Conservation (phyloP, 64 coral and sea anemone species). For the Porites lutea region DNA sequence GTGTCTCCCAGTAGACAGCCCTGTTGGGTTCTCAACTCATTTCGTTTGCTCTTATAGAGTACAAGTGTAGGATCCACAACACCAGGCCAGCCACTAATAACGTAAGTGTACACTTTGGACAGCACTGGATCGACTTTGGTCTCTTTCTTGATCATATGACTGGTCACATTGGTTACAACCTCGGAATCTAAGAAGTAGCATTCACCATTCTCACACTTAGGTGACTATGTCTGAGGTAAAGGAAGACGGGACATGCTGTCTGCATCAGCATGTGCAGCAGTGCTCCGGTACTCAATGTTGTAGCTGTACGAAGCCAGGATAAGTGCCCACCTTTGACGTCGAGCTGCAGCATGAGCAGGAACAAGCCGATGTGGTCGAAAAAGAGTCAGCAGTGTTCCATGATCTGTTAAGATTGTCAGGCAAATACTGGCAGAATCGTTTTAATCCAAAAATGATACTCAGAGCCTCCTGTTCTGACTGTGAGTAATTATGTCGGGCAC, state of each 20-base stretch:
- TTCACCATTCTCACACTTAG: background rate
- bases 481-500: constrained; percentile 50
- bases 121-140: constrained; percentile 46
- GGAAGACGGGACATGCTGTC: background rate
- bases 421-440: constrained; percentile 59
- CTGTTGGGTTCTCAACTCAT: constrained; percentile 45
- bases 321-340: constrained; percentile 57
- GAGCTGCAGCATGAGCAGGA: constrained; percentile 52
- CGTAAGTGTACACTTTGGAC: constrained; percentile 39
- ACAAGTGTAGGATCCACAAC: constrained; percentile 64
- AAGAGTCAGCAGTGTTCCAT: constrained; percentile 50
- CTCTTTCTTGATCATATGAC: constrained; percentile 57
- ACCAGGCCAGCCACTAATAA: constrained; percentile 49
- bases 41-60: constrained; percentile 49
- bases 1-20: constrained; percentile 46
- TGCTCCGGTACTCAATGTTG: background rate
- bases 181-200: constrained; percentile 48
- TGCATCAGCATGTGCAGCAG: no score
- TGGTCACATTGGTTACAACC: constrained; percentile 55
- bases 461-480: constrained; percentile 47
- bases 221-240: constrained; percentile 65
- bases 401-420: constrained; percentile 60
- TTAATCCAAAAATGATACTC: constrained; percentile 64
- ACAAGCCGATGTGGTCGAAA: constrained; percentile 31
- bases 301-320: constrained; percentile 18